These are phyloP conservation scores for Octomys mimax DNA, from an alignment of 2,797 vertebrate genomes.

Conservation along the genomic window DNA sequence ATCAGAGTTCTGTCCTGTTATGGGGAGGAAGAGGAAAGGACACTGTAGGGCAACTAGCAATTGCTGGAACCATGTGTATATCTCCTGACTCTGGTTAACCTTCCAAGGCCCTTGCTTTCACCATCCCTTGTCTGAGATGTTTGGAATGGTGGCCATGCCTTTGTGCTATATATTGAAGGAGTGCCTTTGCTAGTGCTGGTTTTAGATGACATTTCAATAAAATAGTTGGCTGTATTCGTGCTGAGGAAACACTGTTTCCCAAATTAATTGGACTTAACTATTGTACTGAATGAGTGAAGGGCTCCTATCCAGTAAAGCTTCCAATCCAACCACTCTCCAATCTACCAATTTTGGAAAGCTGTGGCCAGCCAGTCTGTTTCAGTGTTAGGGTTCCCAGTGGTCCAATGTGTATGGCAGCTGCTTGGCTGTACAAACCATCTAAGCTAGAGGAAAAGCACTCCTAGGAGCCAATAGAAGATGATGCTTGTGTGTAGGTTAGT, in stretches of 20 bases:
- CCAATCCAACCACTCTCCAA: not conserved
- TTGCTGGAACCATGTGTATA: not conserved
- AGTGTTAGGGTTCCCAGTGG: not conserved
- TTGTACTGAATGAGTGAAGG: not conserved
- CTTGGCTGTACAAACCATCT: not conserved
- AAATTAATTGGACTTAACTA: conserved; percentile 42
- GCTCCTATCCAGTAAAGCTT: not conserved
- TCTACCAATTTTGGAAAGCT: conserved; percentile 9
- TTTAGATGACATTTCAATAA: conserved; percentile 65
- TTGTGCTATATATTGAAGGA: conserved; percentile 30
- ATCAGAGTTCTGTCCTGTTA: not conserved
- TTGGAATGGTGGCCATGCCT: conserved; percentile 4
- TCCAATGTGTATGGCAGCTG: not conserved
- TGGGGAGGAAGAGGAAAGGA: not conserved
- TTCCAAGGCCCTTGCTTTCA: conserved; percentile 32
- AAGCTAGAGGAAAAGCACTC: not conserved
- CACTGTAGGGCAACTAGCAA: not conserved
- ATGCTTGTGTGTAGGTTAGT: conserved; percentile 8
- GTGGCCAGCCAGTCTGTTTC: not conserved
- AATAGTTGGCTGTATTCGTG: not conserved
- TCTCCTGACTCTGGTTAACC: not conserved
- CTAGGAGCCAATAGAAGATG: not conserved
- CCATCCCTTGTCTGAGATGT: not conserved
- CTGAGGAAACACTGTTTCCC: not conserved
- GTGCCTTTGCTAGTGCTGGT: conserved; percentile 42